These are phyloP conservation scores for Archilochus colubris DNA, from an alignment of 2,113 vertebrate species.

Conservation along the genomic window DNA sequence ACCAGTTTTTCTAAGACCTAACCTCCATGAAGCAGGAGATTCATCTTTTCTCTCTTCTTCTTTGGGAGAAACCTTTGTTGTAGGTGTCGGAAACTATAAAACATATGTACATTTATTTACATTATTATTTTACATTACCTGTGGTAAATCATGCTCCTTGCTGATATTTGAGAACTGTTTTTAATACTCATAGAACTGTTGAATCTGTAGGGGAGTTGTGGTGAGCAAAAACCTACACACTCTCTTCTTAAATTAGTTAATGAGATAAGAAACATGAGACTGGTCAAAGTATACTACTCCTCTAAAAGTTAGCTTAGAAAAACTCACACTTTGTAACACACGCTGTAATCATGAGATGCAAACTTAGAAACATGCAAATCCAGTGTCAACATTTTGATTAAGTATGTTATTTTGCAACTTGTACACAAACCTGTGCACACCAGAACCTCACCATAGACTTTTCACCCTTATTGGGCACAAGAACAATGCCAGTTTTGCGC, in stretches of 20 bases:
- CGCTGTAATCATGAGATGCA: slow-evolving; percentile 66
- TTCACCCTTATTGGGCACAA: slow-evolving; percentile 91
- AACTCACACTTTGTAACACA: slow-evolving; percentile 70
- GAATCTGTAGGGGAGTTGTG: neutral
- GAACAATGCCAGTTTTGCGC: slow-evolving; percentile 99
- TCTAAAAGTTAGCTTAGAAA: slow-evolving; percentile 72
- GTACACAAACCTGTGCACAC: slow-evolving; percentile 76
- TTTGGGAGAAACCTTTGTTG: slow-evolving; percentile 87
- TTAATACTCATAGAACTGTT: neutral
- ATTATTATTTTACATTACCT: neutral
- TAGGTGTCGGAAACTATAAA: slow-evolving; percentile 82
- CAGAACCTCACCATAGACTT: slow-evolving; percentile 95
- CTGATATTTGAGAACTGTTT: neutral
- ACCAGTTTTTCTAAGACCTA: slow-evolving; percentile 95
- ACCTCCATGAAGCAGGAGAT: slow-evolving; percentile 94
- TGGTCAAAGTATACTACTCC: slow-evolving; percentile 42
- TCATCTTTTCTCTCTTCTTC: slow-evolving; percentile 97
- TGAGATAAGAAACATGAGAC: slow-evolving; percentile 57
- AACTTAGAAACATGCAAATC: slow-evolving; percentile 77
- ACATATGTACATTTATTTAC: neutral
- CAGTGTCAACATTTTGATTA: slow-evolving; percentile 72
- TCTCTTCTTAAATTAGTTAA: slow-evolving; percentile 70
- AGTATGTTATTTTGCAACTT: slow-evolving; percentile 76
- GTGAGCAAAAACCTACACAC: neutral
- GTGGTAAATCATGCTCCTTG: neutral